Evolutionary conservation across 2,888 invertebrate genomes (phyloP).

Genomic region (Criorhina ranunculi): DNA sequence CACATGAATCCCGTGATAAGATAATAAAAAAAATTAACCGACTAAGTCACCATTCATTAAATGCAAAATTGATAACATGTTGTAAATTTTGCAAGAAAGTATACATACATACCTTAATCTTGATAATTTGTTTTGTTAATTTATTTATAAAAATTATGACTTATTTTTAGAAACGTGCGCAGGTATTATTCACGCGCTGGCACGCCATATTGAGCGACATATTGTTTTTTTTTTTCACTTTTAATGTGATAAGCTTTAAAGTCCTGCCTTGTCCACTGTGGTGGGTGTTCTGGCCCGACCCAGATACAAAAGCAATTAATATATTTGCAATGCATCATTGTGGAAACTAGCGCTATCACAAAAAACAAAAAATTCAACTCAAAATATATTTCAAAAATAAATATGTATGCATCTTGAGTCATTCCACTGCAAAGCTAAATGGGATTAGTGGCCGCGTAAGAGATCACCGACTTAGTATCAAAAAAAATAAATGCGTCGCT

Average conservation of each 20-base stretch:
- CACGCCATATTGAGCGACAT: slow-evolving; percentile 19
- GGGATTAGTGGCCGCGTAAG: slow-evolving; percentile 1
- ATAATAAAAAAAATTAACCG: slow-evolving; percentile 17
- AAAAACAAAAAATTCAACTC: slow-evolving; percentile 9
- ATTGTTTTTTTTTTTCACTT: not conserved
- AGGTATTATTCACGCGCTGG: slow-evolving; percentile 6
- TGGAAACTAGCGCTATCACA: slow-evolving; percentile 5
- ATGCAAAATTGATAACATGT: slow-evolving; percentile 40
- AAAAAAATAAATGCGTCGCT: slow-evolving; percentile 4
- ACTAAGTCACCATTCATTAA: slow-evolving; percentile 31
- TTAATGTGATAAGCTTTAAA: slow-evolving; percentile 9
- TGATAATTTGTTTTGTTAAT: slow-evolving; percentile 18
- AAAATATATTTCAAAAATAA: slow-evolving; percentile 15
- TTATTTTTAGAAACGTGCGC: slow-evolving; percentile 24
- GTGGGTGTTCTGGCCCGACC: slow-evolving; percentile 10
- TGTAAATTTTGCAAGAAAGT: slow-evolving; percentile 23
- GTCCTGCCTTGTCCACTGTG: slow-evolving; percentile 7
- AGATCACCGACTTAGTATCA: slow-evolving; percentile 4
- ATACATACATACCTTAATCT: not conserved
- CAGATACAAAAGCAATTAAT: slow-evolving; percentile 34
- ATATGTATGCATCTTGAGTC: not conserved
- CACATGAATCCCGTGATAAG: slow-evolving; percentile 30
- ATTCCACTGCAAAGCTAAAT: slow-evolving; percentile 10
- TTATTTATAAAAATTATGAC: slow-evolving; percentile 17
- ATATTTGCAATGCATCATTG: slow-evolving; percentile 18